Conservation (phyloP, 2,888 invertebrate species). For the Apodemia mormo region DNA sequence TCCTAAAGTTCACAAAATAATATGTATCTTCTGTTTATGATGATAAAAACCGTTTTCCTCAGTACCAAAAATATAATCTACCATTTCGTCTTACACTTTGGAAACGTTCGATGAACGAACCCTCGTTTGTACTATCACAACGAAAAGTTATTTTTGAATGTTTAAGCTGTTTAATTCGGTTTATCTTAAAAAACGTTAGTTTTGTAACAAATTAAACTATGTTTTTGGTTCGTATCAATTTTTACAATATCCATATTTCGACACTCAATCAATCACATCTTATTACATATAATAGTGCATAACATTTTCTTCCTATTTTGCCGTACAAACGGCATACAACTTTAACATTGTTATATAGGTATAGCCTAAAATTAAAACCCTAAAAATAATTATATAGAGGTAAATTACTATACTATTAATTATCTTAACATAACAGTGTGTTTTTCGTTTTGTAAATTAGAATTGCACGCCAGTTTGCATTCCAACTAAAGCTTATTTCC, state of each 20-base stretch:
- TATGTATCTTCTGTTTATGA: constrained; percentile 48
- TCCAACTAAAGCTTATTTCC: too few species aligned
- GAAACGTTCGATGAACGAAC: constrained; percentile 74
- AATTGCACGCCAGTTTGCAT: too few species aligned
- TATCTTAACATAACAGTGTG: too few species aligned
- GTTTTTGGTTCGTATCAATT: neutral
- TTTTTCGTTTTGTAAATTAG: too few species aligned
- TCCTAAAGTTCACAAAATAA: constrained; percentile 43
- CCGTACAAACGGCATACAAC: too few species aligned
- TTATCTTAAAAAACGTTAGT: neutral
- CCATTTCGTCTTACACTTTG: constrained; percentile 51
- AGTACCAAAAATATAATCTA: constrained; percentile 45
- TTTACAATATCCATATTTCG: neutral
- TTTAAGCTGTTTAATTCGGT: constrained; percentile 28
- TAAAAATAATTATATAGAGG: too few species aligned
- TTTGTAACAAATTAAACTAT: neutral
- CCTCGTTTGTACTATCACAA: constrained; percentile 69
- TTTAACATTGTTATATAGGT: too few species aligned
- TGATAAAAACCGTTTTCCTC: constrained; percentile 27
- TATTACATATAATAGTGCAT: neutral
- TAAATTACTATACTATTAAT: too few species aligned
- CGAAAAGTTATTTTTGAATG: constrained; percentile 52
- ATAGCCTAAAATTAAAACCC: too few species aligned
- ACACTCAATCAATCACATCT: neutral
- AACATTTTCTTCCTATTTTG: too few species aligned